phyloP scores from a whole-genome alignment of 1,140 invertebrate species.

The Glossosoma conforme region DNA sequence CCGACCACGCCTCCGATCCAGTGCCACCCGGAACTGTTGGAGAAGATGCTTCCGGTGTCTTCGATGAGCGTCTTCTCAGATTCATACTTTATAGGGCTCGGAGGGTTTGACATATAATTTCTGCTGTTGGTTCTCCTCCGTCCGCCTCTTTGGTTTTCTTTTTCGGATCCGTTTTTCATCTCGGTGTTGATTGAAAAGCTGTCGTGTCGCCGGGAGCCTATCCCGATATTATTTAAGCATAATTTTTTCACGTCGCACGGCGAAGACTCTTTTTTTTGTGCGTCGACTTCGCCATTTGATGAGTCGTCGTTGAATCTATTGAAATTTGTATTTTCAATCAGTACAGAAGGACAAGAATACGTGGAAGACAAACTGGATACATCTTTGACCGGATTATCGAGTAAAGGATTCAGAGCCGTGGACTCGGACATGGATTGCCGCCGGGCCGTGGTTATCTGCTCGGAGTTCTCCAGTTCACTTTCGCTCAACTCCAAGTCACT shows the following conservation, averaged over 20 bases:
- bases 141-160: constrained; percentile 10
- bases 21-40: constrained; percentile 70
- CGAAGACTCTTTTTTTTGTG: background rate
- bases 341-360: constrained; percentile 20
- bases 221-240: constrained; percentile 1
- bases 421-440: constrained; percentile 43
- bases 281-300: background rate
- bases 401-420: constrained; percentile 38
- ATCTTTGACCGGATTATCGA: constrained; percentile 20
- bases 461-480: constrained; percentile 54
- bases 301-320: constrained; percentile 6
- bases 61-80: constrained; percentile 36
- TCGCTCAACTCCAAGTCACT: constrained; percentile 57
- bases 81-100: constrained; percentile 34
- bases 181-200: constrained; percentile 5
- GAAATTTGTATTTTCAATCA: constrained; percentile 11
- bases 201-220: constrained; percentile 8
- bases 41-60: constrained; percentile 50
- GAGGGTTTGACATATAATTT: constrained; percentile 28
- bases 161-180: constrained; percentile 5
- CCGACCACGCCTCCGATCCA: constrained; percentile 74
- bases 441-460: constrained; percentile 48
- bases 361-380: constrained; percentile 8
- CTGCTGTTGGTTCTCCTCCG: constrained; percentile 15
- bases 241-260: background rate